phyloP scores from a whole-genome alignment of 2,888 invertebrate genomes.

The Meiosimyza decipiens region DNA sequence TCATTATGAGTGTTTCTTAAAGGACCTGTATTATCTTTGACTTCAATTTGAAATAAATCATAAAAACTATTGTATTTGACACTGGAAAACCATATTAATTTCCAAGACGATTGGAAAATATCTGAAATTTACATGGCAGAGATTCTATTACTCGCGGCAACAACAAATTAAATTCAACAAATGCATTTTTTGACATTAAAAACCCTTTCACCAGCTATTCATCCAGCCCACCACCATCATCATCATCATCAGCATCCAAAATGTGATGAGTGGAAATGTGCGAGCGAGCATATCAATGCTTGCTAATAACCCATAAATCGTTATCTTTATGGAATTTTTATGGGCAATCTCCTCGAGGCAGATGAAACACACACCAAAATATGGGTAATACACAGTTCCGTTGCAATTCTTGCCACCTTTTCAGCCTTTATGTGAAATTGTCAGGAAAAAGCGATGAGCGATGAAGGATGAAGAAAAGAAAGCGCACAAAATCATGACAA shows the following conservation, averaged over 20 bases:
- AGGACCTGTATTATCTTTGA: too few relatives aligned
- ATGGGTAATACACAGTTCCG: slow-evolving; percentile 58
- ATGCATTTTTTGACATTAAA: neutral
- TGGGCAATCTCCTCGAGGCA: slow-evolving; percentile 63
- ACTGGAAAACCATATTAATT: too few relatives aligned
- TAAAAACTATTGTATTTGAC: too few relatives aligned
- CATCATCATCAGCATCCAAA: neutral
- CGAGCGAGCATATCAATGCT: too few relatives aligned
- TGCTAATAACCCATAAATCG: slow-evolving; percentile 55
- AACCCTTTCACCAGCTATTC: neutral
- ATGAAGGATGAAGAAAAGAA: slow-evolving; percentile 6
- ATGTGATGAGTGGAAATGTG: too few relatives aligned
- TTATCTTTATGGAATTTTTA: slow-evolving; percentile 64
- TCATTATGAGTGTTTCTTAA: too few relatives aligned
- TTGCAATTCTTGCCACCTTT: slow-evolving; percentile 37
- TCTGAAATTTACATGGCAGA: too few relatives aligned
- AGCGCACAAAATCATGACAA: slow-evolving; percentile 23
- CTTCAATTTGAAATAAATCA: too few relatives aligned
- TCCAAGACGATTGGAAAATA: too few relatives aligned
- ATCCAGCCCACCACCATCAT: neutral
- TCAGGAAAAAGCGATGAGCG: slow-evolving; percentile 29
- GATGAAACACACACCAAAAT: slow-evolving; percentile 43
- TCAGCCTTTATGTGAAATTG: slow-evolving; percentile 33
- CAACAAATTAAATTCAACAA: too few relatives aligned
- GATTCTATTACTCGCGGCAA: too few relatives aligned